Evolutionary conservation across 2,888 invertebrate species (phyloP).

Genomic region (Itoplectis maculator): DNA sequence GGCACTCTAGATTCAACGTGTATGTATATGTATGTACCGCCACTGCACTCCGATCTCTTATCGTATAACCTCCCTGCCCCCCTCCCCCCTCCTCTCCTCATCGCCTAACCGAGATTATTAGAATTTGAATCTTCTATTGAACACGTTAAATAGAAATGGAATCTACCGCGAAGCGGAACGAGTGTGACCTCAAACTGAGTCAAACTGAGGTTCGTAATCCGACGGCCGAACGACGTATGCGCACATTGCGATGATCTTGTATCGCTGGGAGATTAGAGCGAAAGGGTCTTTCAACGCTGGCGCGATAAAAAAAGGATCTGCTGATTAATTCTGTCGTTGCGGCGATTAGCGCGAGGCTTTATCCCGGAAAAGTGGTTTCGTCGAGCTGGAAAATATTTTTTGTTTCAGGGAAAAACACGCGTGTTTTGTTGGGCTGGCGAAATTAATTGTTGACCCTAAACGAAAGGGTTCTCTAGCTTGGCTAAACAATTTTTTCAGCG

Average conservation of each 20-base stretch:
- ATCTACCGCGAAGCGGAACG: slow-evolving; percentile 48
- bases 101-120: slow-evolving; percentile 65
- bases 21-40: slow-evolving; percentile 33
- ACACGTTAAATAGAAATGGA: slow-evolving; percentile 64
- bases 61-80: no score
- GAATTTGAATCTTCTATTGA: slow-evolving; percentile 66
- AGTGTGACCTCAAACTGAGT: slow-evolving; percentile 50
- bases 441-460: no score
- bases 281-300: background rate
- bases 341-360: no score
- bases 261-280: background rate
- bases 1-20: slow-evolving; percentile 63
- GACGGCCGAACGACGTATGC: slow-evolving; percentile 26
- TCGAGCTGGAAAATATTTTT: no score
- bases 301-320: background rate
- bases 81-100: background rate
- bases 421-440: no score
- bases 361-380: no score
- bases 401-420: no score
- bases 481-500: no score
- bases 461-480: no score
- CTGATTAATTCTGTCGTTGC: background rate
- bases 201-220: slow-evolving; percentile 43
- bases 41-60: slow-evolving; percentile 51
- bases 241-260: background rate